Percentiles rank a stretch among this genome's conserved stretches.
Evolutionary conservation across 2,797 vertebrate genomes (phyloP).

Genomic region (Pitangus sulphuratus): DNA sequence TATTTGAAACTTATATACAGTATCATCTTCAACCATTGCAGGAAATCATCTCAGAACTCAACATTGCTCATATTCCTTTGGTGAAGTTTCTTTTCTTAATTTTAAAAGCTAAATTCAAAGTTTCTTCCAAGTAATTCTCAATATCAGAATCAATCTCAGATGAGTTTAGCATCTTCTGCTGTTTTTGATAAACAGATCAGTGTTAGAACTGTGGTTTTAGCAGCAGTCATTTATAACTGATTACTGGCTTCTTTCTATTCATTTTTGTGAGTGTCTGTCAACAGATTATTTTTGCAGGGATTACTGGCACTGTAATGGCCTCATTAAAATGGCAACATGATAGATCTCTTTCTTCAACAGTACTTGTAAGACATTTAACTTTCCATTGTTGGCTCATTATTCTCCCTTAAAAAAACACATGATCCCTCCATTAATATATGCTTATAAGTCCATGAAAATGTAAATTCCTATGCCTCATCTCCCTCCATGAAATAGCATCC

Average conservation of each 20-base stretch:
- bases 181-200: not conserved
- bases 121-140: not conserved
- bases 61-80: not conserved
- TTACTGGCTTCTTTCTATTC: not conserved
- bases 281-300: constrained; percentile 39
- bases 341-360: not conserved
- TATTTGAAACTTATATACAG: not conserved
- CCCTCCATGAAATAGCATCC: not conserved
- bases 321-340: not conserved
- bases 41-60: not conserved
- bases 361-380: not conserved
- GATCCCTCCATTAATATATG: not conserved
- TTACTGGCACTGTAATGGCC: not conserved
- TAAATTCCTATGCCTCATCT: not conserved
- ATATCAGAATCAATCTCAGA: not conserved
- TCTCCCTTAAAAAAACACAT: not conserved
- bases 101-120: not conserved
- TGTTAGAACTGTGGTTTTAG: not conserved
- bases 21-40: not conserved
- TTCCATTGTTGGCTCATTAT: not conserved
- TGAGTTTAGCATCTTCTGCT: not conserved
- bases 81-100: not conserved
- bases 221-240: not conserved
- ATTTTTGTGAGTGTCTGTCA: constrained; percentile 6
- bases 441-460: not conserved